Percentiles rank a stretch among this genome's conserved stretches.
These are phyloP conservation scores for Bombylius major DNA, from an alignment of 2,888 invertebrate species.

Conservation along the genomic window DNA sequence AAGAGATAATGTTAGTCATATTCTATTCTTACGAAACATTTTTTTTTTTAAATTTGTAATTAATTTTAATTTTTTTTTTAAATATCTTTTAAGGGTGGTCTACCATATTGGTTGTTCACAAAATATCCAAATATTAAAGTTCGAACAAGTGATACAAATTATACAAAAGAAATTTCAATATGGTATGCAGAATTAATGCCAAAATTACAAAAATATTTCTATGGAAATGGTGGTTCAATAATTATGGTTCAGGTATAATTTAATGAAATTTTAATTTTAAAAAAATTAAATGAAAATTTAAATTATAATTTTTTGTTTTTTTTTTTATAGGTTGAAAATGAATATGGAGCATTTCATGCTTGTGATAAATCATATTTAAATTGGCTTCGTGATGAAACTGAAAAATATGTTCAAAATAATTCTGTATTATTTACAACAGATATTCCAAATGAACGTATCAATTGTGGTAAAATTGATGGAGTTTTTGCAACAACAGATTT, in stretches of 20 bases:
- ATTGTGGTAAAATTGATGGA: conserved; percentile 55
- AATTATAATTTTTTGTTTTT: not conserved
- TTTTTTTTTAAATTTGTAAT: too few relatives aligned
- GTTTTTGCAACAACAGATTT: conserved; percentile 71
- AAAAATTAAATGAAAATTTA: not conserved
- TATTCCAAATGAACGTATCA: conserved; percentile 41
- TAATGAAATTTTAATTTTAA: not conserved
- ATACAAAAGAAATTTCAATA: conserved; percentile 38
- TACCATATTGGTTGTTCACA: conserved; percentile 59
- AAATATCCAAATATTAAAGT: conserved; percentile 46
- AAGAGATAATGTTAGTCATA: conserved; percentile 51
- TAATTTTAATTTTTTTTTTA: not conserved
- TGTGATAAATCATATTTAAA: conserved; percentile 57
- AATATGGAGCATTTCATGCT: conserved; percentile 68
- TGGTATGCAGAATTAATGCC: conserved; percentile 44
- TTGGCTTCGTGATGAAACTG: conserved; percentile 52
- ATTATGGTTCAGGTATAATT: conserved; percentile 67
- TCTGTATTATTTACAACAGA: conserved; percentile 73
- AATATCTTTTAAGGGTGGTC: conserved; percentile 49
- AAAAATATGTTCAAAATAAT: conserved; percentile 25
- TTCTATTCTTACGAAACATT: too few relatives aligned
- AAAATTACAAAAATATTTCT: conserved; percentile 37
- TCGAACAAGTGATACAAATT: conserved; percentile 49
- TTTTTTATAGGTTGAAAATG: conserved; percentile 54
- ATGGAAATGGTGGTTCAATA: conserved; percentile 67